Percentiles rank a stretch among this genome's conserved stretches.
Evolutionary conservation across 2,888 invertebrate genomes (phyloP).

Genomic region (Sinotaia quadrata): DNA sequence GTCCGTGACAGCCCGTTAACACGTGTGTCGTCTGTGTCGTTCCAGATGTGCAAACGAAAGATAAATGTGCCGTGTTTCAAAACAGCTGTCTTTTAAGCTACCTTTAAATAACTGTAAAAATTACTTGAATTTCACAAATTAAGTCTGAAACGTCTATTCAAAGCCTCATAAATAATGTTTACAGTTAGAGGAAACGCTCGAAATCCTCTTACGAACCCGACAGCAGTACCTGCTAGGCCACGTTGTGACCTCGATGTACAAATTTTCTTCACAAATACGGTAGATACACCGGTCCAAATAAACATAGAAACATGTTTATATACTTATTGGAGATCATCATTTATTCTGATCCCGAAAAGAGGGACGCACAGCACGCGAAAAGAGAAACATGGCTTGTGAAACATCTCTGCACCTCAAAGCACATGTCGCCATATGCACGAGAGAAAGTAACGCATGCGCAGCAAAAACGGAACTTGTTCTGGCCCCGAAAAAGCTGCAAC

Average conservation of each 20-base stretch:
- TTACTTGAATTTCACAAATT: too few relatives aligned
- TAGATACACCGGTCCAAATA: constrained; percentile 2
- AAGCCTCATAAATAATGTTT: too few relatives aligned
- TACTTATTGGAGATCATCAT: constrained; percentile 1
- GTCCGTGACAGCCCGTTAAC: not conserved
- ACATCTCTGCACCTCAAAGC: constrained; percentile 47
- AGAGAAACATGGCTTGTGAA: constrained; percentile 47
- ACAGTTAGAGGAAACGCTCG: too few relatives aligned
- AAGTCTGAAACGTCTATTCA: too few relatives aligned
- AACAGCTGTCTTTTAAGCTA: too few relatives aligned
- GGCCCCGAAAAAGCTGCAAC: too few relatives aligned
- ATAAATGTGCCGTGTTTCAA: not conserved
- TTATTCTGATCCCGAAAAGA: not conserved
- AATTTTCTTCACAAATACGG: not conserved
- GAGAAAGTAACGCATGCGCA: constrained; percentile 58
- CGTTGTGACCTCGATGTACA: constrained; percentile 19
- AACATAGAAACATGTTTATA: not conserved
- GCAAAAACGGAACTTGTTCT: too few relatives aligned
- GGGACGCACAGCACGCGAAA: constrained; percentile 28
- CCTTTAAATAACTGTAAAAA: too few relatives aligned
- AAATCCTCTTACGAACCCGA: too few relatives aligned
- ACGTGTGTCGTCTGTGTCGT: not conserved
- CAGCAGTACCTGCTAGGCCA: constrained; percentile 11
- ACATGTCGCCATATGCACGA: constrained; percentile 67
- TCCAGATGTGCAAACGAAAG: not conserved